A percentile compares a stretch with the other conserved stretches of the same genome.
These are phyloP conservation scores for Papilio gigon DNA, from an alignment of 2,888 invertebrate species.

Conservation along the genomic window DNA sequence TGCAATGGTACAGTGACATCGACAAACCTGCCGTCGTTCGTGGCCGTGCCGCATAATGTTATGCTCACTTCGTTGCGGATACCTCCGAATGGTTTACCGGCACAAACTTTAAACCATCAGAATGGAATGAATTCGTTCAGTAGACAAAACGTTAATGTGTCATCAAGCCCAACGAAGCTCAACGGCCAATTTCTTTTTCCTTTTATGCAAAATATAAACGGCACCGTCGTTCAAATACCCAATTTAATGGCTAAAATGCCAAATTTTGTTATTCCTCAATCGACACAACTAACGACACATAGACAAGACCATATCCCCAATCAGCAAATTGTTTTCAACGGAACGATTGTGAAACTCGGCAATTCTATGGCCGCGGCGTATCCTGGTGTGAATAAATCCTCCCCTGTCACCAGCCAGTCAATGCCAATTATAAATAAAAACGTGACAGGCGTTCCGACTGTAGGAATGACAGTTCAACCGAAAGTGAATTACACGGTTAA, in stretches of 20 bases:
- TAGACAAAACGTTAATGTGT: conserved; percentile 70
- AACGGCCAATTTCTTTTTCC: conserved; percentile 83
- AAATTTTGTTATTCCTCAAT: conserved; percentile 77
- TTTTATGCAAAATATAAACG: conserved; percentile 83
- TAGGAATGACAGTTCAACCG: conserved; percentile 77
- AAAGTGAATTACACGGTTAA: conserved; percentile 81
- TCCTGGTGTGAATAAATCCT: conserved; percentile 66
- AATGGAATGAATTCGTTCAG: conserved; percentile 70
- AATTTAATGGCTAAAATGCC: conserved; percentile 83
- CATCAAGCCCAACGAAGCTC: conserved; percentile 73
- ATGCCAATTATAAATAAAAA: conserved; percentile 75
- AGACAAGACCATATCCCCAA: conserved; percentile 73
- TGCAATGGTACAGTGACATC: conserved; percentile 71
- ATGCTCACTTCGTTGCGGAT: conserved; percentile 82
- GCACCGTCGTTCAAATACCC: conserved; percentile 84
- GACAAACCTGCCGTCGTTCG: conserved; percentile 74
- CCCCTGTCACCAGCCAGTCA: conserved; percentile 68
- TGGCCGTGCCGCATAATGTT: conserved; percentile 80
- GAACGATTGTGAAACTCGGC: conserved; percentile 76
- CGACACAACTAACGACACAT: conserved; percentile 64
- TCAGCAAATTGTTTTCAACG: conserved; percentile 77
- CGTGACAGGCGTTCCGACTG: conserved; percentile 70
- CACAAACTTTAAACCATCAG: conserved; percentile 69
- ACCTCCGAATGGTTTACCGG: conserved; percentile 76
- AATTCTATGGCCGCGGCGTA: conserved; percentile 68